Conservation (phyloP, 2,113 vertebrate species). For the Theristicus caerulescens region DNA sequence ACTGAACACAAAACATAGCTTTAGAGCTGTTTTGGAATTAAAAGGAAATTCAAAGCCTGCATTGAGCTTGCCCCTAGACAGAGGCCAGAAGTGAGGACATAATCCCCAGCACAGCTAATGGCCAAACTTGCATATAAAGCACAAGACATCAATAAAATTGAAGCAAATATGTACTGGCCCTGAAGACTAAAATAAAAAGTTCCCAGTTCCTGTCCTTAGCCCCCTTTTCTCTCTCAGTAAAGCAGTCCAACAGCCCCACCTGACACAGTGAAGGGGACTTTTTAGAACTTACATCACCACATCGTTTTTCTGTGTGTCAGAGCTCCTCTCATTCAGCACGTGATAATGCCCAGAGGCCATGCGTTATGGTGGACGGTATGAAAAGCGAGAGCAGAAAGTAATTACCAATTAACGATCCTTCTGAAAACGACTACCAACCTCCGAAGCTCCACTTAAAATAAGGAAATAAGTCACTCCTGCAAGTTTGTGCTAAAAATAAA, state of each 20-base stretch:
- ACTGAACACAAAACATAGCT: neutral
- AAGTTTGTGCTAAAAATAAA: neutral
- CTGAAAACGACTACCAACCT: neutral
- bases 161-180: neutral
- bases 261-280: neutral
- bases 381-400: neutral
- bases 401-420: neutral
- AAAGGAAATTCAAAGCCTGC: neutral
- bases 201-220: neutral
- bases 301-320: neutral
- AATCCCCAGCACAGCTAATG: neutral
- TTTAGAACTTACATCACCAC: neutral
- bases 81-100: neutral
- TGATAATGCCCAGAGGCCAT: accelerated
- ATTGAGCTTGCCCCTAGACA: neutral
- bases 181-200: neutral
- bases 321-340: neutral
- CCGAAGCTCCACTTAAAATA: neutral
- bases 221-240: neutral
- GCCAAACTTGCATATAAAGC: neutral
- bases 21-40: neutral
- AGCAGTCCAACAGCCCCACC: neutral
- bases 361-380: neutral
- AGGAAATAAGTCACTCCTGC: neutral
- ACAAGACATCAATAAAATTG: neutral